Conservation (phyloP, 2,797 vertebrate species). For the Columba guinea region DNA sequence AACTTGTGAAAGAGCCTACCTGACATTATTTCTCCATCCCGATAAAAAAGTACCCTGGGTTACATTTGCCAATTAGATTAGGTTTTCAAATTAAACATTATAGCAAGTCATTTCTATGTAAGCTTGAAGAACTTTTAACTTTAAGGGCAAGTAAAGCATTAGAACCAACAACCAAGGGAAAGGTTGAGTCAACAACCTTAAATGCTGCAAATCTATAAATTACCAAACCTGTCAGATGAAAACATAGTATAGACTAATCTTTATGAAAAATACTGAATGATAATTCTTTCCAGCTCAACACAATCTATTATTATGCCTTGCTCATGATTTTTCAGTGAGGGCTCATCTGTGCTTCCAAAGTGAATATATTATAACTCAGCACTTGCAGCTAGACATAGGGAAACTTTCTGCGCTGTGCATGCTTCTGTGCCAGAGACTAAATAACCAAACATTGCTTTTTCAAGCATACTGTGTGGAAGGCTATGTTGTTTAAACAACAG, state of each 20-base stretch:
- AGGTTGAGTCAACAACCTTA: background rate
- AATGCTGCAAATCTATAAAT: background rate
- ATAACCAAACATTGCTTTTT: background rate
- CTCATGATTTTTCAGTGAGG: background rate
- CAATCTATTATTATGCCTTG: background rate
- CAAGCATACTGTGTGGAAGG: background rate
- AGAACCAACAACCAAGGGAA: background rate
- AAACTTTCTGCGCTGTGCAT: background rate
- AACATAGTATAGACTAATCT: background rate
- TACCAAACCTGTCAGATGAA: background rate
- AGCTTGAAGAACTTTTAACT: background rate
- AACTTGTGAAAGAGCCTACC: background rate
- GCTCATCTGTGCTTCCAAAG: background rate
- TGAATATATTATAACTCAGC: background rate
- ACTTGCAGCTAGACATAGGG: background rate
- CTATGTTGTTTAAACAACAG: conserved; percentile 7
- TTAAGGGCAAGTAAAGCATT: background rate
- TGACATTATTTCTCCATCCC: background rate
- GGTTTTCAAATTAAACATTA: background rate
- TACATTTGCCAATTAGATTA: background rate
- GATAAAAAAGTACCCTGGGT: background rate
- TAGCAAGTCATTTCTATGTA: background rate
- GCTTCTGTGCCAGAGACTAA: background rate
- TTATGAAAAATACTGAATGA: background rate
- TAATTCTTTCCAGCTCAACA: background rate